Evolutionary conservation across 2,113 vertebrate species (phyloP), one percentile per base, ranked within the genome.

Genomic region (Pavo muticus): DNA sequence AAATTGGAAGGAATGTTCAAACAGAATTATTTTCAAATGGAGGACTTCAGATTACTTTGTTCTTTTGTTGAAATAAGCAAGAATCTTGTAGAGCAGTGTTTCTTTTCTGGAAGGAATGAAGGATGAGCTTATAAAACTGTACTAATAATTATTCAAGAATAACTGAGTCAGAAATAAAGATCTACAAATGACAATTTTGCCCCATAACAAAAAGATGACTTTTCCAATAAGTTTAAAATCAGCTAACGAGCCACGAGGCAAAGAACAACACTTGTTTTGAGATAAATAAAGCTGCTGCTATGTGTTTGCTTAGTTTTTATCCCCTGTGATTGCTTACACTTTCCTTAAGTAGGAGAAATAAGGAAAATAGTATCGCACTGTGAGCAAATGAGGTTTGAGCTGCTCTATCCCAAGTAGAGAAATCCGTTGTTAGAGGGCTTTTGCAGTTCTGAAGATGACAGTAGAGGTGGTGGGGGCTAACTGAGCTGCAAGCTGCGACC

Each of bases 161-260:
- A 74, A 76, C 29, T 63, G 78, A 95, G 65, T 50, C 52, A 77
- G 73, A 95, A 91, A 79, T 52, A 95, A 92, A 89, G 32, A 78
- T 70, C 17, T 86, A 37, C 27, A 63, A 76, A 87, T 37, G 47
- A 14, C 3, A 86, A 65, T 32, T 67, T 67, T 86, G 27, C 74
- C 65, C 9, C 32, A 57, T 6, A 54, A 73, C 18, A 61, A 65
- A 25, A 9, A 54, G 18, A 44, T 37, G 3, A 70, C 18, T 91
- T 86, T 68, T 76, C 70, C 91, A 71, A 27, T 64, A 86, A 48
- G 64, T 86, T 96, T 71, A n/a, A 74, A 70, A 67, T 64, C 69
- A 94, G 45, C 27, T 91, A 68, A 76, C 60, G 71, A 93, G 24
- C 48, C 20, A 5, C 11, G n/a, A 74, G 71, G 23, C 14, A 57